Percentiles rank a stretch among this genome's conserved stretches.
phyloP scores from a whole-genome alignment of 2,888 invertebrate species.

The Drosophila neonasuta region DNA sequence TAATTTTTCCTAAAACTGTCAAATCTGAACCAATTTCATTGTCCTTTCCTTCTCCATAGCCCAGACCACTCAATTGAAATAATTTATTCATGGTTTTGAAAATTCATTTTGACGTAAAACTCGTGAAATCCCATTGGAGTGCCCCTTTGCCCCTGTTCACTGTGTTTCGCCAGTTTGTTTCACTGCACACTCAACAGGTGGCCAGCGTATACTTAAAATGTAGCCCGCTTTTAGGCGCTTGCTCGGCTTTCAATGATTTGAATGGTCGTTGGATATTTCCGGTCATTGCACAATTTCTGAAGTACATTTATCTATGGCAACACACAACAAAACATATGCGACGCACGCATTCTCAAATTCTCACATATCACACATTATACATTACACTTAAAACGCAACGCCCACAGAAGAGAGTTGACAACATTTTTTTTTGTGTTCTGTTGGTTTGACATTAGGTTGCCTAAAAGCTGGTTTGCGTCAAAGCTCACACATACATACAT shows the following conservation, averaged over 20 bases:
- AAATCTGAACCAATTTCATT: neutral
- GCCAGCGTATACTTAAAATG: neutral
- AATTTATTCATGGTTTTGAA: neutral
- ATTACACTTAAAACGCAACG: constrained; percentile 46
- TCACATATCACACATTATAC: neutral
- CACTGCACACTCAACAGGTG: constrained; percentile 43
- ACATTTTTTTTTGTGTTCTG: constrained; percentile 9
- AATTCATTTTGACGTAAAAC: constrained; percentile 4
- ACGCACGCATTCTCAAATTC: constrained; percentile 1
- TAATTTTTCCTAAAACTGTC: too few relatives aligned
- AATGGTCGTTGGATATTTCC: constrained; percentile 49
- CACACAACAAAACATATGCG: constrained; percentile 15
- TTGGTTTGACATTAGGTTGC: constrained; percentile 20
- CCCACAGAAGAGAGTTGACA: constrained; percentile 20
- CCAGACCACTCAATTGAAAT: constrained; percentile 2
- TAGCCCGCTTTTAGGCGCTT: constrained; percentile 30
- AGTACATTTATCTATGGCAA: constrained; percentile 47
- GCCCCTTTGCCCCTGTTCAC: neutral
- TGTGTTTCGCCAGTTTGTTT: constrained; percentile 13
- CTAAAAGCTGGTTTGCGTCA: constrained; percentile 20
- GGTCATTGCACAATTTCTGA: constrained; percentile 55
- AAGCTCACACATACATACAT: neutral
- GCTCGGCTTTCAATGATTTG: constrained; percentile 29
- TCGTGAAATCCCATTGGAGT: constrained; percentile 9
- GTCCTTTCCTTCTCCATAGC: neutral